Conservation (phyloP, 2,113 vertebrate genomes). For the Myrmecophaga tridactyla region DNA sequence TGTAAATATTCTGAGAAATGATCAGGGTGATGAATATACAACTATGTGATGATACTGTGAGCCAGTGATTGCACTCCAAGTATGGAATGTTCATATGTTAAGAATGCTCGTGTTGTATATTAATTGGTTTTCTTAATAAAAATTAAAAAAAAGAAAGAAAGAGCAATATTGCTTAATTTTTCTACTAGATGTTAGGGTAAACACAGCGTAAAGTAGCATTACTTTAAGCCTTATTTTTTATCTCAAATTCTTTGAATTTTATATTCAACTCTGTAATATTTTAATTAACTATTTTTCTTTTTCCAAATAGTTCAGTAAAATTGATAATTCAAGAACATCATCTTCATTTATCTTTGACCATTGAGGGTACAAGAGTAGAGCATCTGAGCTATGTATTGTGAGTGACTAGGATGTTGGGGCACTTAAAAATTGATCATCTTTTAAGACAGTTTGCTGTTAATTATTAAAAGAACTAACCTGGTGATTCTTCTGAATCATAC, state of each 20-base stretch:
- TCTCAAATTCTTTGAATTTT: conserved; percentile 7
- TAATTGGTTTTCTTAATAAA: too few species aligned
- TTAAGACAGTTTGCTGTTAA: neutral
- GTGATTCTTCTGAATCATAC: neutral
- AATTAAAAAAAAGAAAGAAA: too few species aligned
- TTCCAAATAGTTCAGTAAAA: conserved; percentile 31
- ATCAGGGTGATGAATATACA: too few species aligned
- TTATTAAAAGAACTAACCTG: neutral
- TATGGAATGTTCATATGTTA: too few species aligned
- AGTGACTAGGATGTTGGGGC: neutral
- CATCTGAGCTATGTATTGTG: neutral
- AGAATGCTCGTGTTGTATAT: too few species aligned
- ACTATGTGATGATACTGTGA: too few species aligned
- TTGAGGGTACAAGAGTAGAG: neutral
- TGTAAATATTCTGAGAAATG: too few species aligned
- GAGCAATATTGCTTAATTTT: neutral
- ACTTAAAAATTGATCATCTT: neutral
- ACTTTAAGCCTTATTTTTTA: neutral
- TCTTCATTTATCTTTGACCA: neutral
- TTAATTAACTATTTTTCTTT: neutral
- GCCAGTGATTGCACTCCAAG: too few species aligned
- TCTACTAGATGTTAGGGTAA: neutral
- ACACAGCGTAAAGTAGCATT: neutral
- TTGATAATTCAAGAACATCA: neutral
- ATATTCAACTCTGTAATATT: conserved; percentile 10